These are phyloP conservation scores for Salvelinus alpinus DNA, from an alignment of 2,113 vertebrate genomes.

Conservation along the genomic window DNA sequence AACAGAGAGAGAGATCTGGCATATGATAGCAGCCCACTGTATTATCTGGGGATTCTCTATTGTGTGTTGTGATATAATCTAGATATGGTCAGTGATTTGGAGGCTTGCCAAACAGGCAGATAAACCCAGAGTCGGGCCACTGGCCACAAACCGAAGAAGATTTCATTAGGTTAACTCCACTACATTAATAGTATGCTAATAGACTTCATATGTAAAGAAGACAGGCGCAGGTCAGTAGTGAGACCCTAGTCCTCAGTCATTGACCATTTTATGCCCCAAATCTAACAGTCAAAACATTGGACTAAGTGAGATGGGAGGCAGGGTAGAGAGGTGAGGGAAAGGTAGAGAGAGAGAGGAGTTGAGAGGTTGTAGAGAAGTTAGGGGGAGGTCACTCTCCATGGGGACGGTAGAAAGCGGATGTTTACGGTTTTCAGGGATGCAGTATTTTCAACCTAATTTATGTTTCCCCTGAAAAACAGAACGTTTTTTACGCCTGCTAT, in stretches of 20 bases:
- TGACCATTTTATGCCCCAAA: no score
- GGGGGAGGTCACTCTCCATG: no score
- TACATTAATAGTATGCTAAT: neutral
- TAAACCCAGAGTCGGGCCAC: slow-evolving; percentile 36
- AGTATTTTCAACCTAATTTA: no score
- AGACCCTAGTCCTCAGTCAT: no score
- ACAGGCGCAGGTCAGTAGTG: neutral
- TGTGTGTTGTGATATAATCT: neutral
- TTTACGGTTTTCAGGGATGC: no score
- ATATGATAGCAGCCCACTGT: no score
- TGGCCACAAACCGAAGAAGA: slow-evolving; percentile 13
- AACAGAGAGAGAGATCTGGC: neutral
- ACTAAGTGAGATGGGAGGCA: neutral
- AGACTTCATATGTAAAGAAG: neutral
- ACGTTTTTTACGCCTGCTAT: no score
- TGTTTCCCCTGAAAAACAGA: no score
- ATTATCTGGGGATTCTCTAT: neutral
- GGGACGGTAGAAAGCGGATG: no score
- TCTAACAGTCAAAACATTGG: no score
- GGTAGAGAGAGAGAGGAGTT: neutral
- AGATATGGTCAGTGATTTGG: neutral
- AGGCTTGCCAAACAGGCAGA: slow-evolving; percentile 35
- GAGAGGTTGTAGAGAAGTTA: no score
- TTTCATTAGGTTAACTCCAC: neutral
- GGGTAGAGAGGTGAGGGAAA: slow-evolving; percentile 7